Base-by-base conservation (phyloP, 2,888 invertebrate species). In the Melinaea menophilus region DNA sequence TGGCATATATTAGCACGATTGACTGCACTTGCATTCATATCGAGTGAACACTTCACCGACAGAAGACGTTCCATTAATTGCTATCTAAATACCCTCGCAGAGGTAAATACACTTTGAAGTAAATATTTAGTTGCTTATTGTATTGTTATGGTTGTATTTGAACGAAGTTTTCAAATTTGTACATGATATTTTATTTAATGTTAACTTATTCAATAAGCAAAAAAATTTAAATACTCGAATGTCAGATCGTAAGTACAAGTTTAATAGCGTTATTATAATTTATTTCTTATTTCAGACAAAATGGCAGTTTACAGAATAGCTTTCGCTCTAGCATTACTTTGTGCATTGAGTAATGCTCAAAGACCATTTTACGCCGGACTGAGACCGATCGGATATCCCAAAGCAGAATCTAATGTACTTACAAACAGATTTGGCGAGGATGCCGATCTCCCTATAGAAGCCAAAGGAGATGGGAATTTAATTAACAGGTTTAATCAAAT, bases 301-400 rank as follows among this genome's bases (percentile, higher is more conserved):
- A 9, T 41, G 9, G 11, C 7, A 9, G 12, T 63, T 22, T 51
- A 31, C 57, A 65, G 62, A 59, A n/a, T 64, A 12, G 13, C 35
- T 13, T 4, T 65, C 11, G 37, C 67, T 3, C 33, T 66, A 22
- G 34, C 56, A 4, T 35, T 62, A 11, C 4, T 67, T 9, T 46
- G 64, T 4, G 41, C 41, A 9, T 11, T 41, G 41, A 41, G 3
- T 41, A 41, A 41, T 41, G 65, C 65, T 34, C 95, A 95, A 78
- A 89, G 95, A 45, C 93, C 94, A 0, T 92, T 92, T 58, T 95
- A 93, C 75, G 94, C 94, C 7, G 93, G 93, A 9, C 74, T 81
- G 1, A 80, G 85, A 4, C 88, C 93, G 0, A 92, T 92, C 31
- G 94, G 93, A 12, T 92, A 92, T 68, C 94, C 94, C 61, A 90